phyloP scores from a whole-genome alignment of 2,113 vertebrate genomes.

The Ictalurus furcatus region DNA sequence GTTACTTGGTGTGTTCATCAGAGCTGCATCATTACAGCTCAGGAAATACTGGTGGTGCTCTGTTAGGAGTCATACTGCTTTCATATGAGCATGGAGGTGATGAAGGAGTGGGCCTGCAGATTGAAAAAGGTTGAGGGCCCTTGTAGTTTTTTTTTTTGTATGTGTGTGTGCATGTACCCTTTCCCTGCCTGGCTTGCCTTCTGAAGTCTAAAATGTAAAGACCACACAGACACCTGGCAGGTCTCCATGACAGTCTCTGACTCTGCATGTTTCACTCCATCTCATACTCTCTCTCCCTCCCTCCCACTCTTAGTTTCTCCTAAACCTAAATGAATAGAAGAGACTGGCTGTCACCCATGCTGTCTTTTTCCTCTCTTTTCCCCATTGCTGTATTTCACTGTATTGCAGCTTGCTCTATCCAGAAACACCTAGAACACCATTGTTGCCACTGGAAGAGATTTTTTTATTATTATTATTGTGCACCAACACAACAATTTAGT shows the following conservation, averaged over 20 bases:
- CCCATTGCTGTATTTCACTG: background rate
- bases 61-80: conserved; percentile 63
- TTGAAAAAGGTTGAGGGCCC: conserved; percentile 52
- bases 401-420: conserved; percentile 1
- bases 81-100: conserved; percentile 59
- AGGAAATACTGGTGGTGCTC: conserved; percentile 56
- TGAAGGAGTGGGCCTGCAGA: conserved; percentile 60
- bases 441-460: background rate
- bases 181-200: conserved; percentile 73
- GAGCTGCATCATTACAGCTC: conserved; percentile 56
- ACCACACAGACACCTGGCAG: conserved; percentile 81
- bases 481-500: background rate
- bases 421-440: background rate
- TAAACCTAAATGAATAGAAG: conserved; percentile 30
- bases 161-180: conserved; percentile 50
- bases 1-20: conserved; percentile 40
- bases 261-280: conserved; percentile 57
- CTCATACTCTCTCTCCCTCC: conserved; percentile 38
- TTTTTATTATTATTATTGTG: background rate
- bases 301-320: conserved; percentile 45
- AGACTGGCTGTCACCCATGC: conserved; percentile 45
- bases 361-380: conserved; percentile 21
- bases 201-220: conserved; percentile 74
- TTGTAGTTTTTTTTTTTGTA: conserved; percentile 9
- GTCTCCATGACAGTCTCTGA: conserved; percentile 72